Evolutionary conservation across 2,113 vertebrate species (phyloP), one percentile per base, ranked within the genome.

Genomic region (Chloroceryle aenea): DNA sequence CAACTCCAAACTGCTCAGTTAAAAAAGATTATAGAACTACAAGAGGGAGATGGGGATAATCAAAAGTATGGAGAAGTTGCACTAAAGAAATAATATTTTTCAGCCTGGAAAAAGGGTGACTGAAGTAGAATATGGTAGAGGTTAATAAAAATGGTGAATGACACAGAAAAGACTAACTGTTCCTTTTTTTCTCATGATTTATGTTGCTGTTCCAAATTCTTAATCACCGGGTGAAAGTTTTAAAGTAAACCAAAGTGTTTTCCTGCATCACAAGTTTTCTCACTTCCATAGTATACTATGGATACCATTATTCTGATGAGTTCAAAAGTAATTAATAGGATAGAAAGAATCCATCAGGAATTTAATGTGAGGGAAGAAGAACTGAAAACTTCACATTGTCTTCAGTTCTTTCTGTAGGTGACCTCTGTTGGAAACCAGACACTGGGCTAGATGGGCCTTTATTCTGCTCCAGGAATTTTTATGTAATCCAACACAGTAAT

Each of bases 251-350:
- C 5, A 27, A 45, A 74, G 6, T 18, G 23, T 87, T 69, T 79
- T 63, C 23, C 21, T 52, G 43, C 5, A 14, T 56, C 48, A 22
- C 9, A 9, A n/a, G n/a, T n/a, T 38, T 82, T 47, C 12, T 52
- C 6, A 23, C 8, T 78, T 89, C 25, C 61, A 43, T 9, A 32
- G 20, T 0, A 0, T 58, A 40, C 15, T 2, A 0, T 27, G 27
- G 23, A n/a, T 62, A 36, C 25, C 23, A 27, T 63, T 88, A 53
- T 25, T 87, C 19, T 34, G 6, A 66, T 43, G 6, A 53, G 9
- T 85, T 75, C 3, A 71, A 91, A 82, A 34, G 15, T 66, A 74
- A 36, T 29, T 19, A 27, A 40, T 29, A 25, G 11, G 29, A 77
- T 74, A 66, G 50, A 67, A 92, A 43, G 34, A 88, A 40, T 82